These are phyloP conservation scores for Ophion obscuratus DNA, from an alignment of 2,888 invertebrate genomes.

Conservation along the genomic window DNA sequence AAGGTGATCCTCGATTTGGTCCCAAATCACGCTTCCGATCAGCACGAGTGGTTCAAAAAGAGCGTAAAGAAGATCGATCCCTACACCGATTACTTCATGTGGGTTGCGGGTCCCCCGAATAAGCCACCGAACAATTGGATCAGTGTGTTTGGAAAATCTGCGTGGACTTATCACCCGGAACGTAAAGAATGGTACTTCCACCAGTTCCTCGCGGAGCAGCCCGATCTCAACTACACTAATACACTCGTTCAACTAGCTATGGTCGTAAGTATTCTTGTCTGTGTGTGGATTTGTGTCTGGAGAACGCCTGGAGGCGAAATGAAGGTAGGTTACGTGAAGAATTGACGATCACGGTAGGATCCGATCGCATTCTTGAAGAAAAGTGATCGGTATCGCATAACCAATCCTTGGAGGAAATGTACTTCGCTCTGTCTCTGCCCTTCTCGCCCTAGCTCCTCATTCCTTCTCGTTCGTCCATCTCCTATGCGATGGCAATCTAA, in stretches of 20 bases:
- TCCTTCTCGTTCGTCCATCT: too few species aligned
- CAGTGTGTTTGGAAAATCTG: constrained; percentile 85
- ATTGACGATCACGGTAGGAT: too few species aligned
- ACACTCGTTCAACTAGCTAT: constrained; percentile 79
- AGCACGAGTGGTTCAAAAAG: constrained; percentile 86
- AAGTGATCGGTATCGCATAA: too few species aligned
- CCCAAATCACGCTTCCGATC: constrained; percentile 85
- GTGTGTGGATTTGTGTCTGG: neutral
- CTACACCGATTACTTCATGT: constrained; percentile 85
- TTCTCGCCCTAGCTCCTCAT: too few species aligned
- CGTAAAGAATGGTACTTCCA: constrained; percentile 85
- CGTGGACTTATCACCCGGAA: constrained; percentile 84
- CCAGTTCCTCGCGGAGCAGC: constrained; percentile 85
- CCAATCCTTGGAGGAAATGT: too few species aligned
- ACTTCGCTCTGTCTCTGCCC: too few species aligned
- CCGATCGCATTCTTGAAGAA: too few species aligned
- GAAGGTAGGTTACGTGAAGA: neutral
- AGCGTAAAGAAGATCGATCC: constrained; percentile 76
- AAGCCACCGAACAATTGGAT: constrained; percentile 84
- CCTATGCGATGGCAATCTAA: too few species aligned
- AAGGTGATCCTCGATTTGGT: constrained; percentile 88
- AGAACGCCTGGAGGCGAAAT: neutral
- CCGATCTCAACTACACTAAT: constrained; percentile 86
- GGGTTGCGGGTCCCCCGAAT: constrained; percentile 79
- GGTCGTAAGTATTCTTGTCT: constrained; percentile 74